Evolutionary conservation across 2,113 vertebrate species (phyloP).

Genomic region (Seriola aureovittata): DNA sequence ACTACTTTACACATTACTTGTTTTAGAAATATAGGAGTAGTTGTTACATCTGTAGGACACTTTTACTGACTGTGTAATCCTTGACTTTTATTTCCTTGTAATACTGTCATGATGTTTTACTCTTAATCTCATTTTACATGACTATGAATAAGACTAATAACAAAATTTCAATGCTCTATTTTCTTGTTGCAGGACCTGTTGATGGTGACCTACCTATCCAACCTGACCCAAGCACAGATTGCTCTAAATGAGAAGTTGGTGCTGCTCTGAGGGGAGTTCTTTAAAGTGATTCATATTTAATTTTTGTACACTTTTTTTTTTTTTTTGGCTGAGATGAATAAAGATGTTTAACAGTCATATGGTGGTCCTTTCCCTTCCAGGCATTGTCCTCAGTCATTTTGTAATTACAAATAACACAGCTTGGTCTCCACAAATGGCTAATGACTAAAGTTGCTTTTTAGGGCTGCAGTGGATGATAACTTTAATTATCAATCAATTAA

Average conservation of each 20-base stretch:
- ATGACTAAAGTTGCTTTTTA: not conserved
- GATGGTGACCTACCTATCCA: slow-evolving; percentile 97
- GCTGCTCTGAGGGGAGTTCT: slow-evolving; percentile 72
- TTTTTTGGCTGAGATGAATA: slow-evolving; percentile 67
- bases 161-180: slow-evolving; percentile 51
- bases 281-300: slow-evolving; percentile 69
- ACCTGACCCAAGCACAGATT: slow-evolving; percentile 95
- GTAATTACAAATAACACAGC: not conserved
- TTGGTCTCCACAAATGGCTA: not conserved
- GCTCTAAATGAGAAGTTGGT: slow-evolving; percentile 96
- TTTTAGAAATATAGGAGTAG: not conserved
- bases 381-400: not conserved
- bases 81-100: not conserved
- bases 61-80: not conserved
- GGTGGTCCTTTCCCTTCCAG: not conserved
- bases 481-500: too few relatives aligned
- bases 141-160: not conserved
- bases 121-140: too few relatives aligned
- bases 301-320: slow-evolving; percentile 55
- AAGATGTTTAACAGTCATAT: slow-evolving; percentile 65
- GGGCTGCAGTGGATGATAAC: too few relatives aligned
- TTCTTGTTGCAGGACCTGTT: slow-evolving; percentile 88
- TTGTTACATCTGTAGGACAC: not conserved
- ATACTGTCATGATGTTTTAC: too few relatives aligned
- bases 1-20: not conserved